Evolutionary conservation across 2,888 invertebrate genomes (phyloP).

Genomic region (Deilephila elpenor): DNA sequence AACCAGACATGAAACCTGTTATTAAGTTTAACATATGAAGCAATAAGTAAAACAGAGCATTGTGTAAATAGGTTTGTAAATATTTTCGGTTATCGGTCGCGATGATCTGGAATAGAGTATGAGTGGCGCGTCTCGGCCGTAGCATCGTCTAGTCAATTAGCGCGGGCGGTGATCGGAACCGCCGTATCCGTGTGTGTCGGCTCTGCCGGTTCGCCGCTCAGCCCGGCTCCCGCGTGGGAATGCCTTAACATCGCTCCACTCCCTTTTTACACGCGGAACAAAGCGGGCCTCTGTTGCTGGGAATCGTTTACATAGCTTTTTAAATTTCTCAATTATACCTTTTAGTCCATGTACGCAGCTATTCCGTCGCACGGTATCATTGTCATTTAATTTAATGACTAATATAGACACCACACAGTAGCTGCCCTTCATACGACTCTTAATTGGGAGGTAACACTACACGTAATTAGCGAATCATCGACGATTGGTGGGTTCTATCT

Average conservation of each 20-base stretch:
- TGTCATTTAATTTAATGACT: background rate
- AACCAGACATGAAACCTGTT: background rate
- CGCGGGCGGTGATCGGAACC: constrained; percentile 78
- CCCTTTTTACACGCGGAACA: constrained; percentile 50
- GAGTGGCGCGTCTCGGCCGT: constrained; percentile 25
- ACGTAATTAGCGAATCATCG: constrained; percentile 12
- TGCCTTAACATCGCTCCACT: constrained; percentile 58
- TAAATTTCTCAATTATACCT: constrained; percentile 14
- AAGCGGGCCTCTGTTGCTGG: constrained; percentile 21
- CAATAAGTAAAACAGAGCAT: background rate
- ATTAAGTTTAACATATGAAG: background rate
- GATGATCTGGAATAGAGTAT: constrained; percentile 29
- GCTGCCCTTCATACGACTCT: background rate
- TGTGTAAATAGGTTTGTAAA: background rate
- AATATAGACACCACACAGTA: background rate
- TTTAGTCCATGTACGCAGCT: constrained; percentile 1
- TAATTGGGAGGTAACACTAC: constrained; percentile 7
- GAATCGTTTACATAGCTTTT: constrained; percentile 25
- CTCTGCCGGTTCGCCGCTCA: constrained; percentile 34
- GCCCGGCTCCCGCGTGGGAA: constrained; percentile 65
- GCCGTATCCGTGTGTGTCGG: constrained; percentile 70
- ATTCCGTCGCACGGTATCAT: background rate
- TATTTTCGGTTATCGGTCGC: constrained; percentile 33
- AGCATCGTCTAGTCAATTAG: constrained; percentile 64
- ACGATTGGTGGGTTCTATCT: background rate